Base-by-base conservation (phyloP, 2,797 vertebrate species). In the Taeniopygia guttata region DNA sequence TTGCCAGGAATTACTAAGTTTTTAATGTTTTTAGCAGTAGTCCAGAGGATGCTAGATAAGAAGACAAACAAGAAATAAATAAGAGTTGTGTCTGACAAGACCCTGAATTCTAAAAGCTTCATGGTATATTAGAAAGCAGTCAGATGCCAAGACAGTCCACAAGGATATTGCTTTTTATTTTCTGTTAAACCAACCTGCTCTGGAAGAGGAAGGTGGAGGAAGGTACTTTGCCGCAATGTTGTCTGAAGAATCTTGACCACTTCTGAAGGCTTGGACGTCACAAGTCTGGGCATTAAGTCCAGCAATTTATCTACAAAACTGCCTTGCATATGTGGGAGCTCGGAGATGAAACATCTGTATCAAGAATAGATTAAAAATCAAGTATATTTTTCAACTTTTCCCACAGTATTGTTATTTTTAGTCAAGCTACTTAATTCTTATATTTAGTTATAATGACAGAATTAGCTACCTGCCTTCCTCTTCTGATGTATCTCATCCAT, bases 171-270 rank as follows among this genome's bases (percentile, higher is more conserved):
- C 16, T 11, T 48, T 67, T 81, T 7, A 56, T 60, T 42, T 27
- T 79, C 30, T 10, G 29, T 62, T 64, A 30, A 43, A 87, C 95
- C 72, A 77, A 99, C 99, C 98, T 99, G 98, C 63, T 99, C 98
- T 9, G 99, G 99, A 12, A 99, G 98, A 14, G 98, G 97, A 54
- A 99, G 98, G 82, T 98, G 98, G 74, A 99, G 98, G 94, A 99
- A 98, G 87, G 98, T 97, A 73, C 99, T 99, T 96, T 99, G 99
- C 25, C 99, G 97, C 62, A 99, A 97, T 0, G 98, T 99, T 13
- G 98, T 98, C 96, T 99, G 99, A 16, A 99, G 98, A 93, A 99
- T 99, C 97, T 99, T 99, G 58, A 99, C 98, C 87, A 99, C 98
- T 97, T 99, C 99, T 8, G 96, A 96, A 2, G 99, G 98, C 56